Base-by-base conservation (phyloP, 2,888 invertebrate species). In the Lasioglossum zephyrum region DNA sequence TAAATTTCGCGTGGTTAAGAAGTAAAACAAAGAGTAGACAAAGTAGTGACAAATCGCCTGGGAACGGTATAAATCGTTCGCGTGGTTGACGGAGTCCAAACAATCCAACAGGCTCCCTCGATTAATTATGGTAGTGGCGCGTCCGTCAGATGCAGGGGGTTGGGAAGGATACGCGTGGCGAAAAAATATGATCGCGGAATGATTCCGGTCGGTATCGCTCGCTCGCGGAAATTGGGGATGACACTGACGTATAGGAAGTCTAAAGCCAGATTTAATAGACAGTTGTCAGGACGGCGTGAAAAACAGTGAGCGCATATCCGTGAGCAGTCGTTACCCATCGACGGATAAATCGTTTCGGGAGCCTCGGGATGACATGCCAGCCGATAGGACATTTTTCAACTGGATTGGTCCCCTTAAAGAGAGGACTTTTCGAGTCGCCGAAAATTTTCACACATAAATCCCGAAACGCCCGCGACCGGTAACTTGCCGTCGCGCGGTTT, bases 211-310 rank as follows among this genome's bases (percentile, higher is more conserved):
- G 18, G 39, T 41, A 69, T 47, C 49, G 18, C 22, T 8, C 3
- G 57, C 69, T 9, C 22, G 16, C 47, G 69, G 66, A 81, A 77
- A 69, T 76, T 76, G 53, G 53, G 69, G 57, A 81, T 76, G 77
- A 69, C 80, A 70, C 70, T 70, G 80, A 81, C 41, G 16, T 70
- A 77, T 69, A 44, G 70, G 31, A 44, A 53, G 79, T 63, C 36
- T 47, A 57, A 70, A 76, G 39, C 63, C 60, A 49, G 73, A 79
- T 82, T 84, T 69, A 77, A 74, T 70, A 74, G 83, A 41, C 73
- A 49, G 69, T 66, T 76, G 36, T 41, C 60, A 63, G 49, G 53
- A 77, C 22, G 39, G n/a, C 41, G 69, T 73, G 77, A 44, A 77
- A 72, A 76, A 70, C 70, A 72, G 47, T 47, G 77, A 47, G n/a